phyloP scores from a whole-genome alignment of 2,113 vertebrate genomes.

The Aspidoscelis tigris region DNA sequence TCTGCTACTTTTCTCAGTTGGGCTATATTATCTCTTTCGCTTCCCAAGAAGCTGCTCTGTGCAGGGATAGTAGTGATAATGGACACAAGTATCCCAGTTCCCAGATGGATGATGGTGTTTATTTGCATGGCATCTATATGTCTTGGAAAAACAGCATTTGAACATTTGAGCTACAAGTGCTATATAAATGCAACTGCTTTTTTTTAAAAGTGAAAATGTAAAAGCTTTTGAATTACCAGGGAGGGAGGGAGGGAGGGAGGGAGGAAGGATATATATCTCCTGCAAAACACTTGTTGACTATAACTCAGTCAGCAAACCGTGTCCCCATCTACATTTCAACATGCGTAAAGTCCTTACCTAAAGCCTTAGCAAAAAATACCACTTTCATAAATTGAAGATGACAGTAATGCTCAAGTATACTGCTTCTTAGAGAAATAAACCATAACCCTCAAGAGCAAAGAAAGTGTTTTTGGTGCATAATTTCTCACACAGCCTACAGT shows the following conservation, averaged over 20 bases:
- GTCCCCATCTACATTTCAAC: too few relatives aligned
- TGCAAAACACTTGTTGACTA: background rate
- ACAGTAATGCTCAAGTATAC: background rate
- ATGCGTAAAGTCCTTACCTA: conserved; percentile 13
- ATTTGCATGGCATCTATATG: background rate
- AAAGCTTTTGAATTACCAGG: background rate
- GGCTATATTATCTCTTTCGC: fast-evolving
- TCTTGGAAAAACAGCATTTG: background rate
- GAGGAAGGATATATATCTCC: too few relatives aligned
- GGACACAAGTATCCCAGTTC: background rate
- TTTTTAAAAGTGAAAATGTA: background rate
- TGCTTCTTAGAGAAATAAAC: conserved; percentile 15
- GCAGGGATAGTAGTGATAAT: background rate
- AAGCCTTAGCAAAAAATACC: conserved; percentile 21
- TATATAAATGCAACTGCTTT: background rate
- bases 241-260: background rate
- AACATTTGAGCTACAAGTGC: background rate
- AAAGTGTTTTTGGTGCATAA: background rate
- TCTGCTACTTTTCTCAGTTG: background rate
- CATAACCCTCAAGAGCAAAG: background rate
- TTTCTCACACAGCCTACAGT: background rate
- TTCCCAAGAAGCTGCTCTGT: background rate
- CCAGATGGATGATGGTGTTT: background rate
- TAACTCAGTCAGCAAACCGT: conserved; percentile 12
- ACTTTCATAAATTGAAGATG: background rate